phyloP scores from a whole-genome alignment of 2,113 vertebrate species.

The Planiliza haematocheilus region DNA sequence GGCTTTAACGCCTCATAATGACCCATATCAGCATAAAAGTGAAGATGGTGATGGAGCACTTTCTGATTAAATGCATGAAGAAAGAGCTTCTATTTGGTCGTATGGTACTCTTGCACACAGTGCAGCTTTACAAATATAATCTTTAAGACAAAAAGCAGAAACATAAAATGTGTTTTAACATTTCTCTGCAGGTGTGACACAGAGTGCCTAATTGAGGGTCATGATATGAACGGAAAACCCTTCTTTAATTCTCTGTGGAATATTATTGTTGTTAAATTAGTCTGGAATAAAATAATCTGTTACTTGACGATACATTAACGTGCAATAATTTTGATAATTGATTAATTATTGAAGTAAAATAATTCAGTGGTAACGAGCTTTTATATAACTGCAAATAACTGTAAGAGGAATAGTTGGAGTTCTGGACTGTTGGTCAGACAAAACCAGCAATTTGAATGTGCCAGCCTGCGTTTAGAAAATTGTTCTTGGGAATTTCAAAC shows the following conservation, averaged over 20 bases:
- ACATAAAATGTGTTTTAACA: background rate
- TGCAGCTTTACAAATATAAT: conserved; percentile 3
- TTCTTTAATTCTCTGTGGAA: background rate
- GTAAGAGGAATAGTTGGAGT: too few relatives aligned
- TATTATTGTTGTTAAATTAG: background rate
- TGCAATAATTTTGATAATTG: background rate
- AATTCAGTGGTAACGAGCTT: background rate
- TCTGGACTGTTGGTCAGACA: background rate
- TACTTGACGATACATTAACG: background rate
- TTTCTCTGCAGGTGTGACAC: background rate
- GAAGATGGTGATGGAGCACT: conserved; percentile 40
- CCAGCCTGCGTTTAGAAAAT: background rate
- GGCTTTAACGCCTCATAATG: conserved; percentile 63
- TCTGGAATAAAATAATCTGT: too few relatives aligned
- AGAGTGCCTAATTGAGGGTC: background rate
- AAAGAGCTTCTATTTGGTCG: conserved; percentile 51
- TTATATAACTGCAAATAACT: background rate
- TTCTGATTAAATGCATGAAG: conserved; percentile 59
- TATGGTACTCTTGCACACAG: conserved; percentile 15
- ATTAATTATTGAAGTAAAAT: background rate
- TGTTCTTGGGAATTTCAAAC: background rate
- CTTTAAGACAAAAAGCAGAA: conserved; percentile 4
- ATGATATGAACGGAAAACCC: too few relatives aligned
- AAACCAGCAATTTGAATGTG: background rate
- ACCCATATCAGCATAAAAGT: conserved; percentile 59